Percentiles rank a stretch among this genome's conserved stretches.
phyloP scores from a whole-genome alignment of 1,140 invertebrate genomes.

The Zaprionus kolodkinae region DNA sequence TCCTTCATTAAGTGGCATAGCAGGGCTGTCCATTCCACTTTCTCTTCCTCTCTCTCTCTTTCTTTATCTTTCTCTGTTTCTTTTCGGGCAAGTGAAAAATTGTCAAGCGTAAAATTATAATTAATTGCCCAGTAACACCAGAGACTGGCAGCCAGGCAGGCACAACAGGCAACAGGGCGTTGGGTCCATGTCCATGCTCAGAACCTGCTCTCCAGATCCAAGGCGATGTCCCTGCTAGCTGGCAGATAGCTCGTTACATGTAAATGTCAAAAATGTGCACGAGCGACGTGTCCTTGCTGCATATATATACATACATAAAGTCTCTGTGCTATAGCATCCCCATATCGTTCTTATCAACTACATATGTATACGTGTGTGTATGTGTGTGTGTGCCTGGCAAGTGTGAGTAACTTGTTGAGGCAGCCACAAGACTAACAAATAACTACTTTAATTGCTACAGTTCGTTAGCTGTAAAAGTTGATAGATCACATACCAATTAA shows the following conservation, averaged over 20 bases:
- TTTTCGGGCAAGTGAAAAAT: constrained; percentile 62
- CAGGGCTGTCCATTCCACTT: constrained; percentile 3
- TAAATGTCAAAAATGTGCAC: constrained; percentile 42
- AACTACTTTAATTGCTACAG: constrained; percentile 24
- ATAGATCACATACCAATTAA: background rate
- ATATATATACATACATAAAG: constrained; percentile 29
- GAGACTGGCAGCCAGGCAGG: constrained; percentile 34
- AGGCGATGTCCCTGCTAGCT: constrained; percentile 9
- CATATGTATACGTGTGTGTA: background rate
- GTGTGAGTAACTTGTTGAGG: constrained; percentile 5
- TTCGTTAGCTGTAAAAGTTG: background rate
- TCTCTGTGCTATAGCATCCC: constrained; percentile 2
- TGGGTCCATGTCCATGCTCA: background rate
- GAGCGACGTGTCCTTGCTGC: constrained; percentile 30
- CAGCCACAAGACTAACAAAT: constrained; percentile 1
- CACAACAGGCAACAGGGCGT: constrained; percentile 29
- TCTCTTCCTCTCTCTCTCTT: background rate
- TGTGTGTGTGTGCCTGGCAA: constrained; percentile 9
- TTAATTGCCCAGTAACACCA: constrained; percentile 66
- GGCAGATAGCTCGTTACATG: constrained; percentile 42
- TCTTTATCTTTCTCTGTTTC: background rate
- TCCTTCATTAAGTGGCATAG: constrained; percentile 42
- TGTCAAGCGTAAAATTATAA: constrained; percentile 78
- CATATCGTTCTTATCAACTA: background rate
- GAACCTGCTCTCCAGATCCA: background rate